A percentile compares a stretch with the other conserved stretches of the same genome.
Conservation (phyloP, 2,888 invertebrate species). For the Vanessa cardui region DNA sequence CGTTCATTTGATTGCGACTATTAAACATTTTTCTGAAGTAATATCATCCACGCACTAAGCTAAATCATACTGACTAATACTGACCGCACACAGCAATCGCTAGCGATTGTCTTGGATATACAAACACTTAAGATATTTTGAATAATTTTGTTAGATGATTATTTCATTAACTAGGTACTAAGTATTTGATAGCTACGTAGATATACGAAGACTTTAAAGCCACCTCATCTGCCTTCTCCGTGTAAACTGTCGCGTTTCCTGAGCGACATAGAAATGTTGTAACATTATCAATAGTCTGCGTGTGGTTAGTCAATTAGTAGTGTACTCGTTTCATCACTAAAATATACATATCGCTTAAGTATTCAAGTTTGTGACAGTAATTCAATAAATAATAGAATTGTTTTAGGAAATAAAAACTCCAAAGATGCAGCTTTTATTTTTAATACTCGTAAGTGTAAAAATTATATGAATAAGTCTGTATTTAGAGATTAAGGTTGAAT, state of each 20-base stretch:
- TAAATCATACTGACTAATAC: not conserved
- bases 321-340: conserved; percentile 47
- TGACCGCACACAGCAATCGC: conserved; percentile 19
- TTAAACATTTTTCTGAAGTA: conserved; percentile 14
- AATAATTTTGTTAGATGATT: not conserved
- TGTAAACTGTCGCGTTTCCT: conserved; percentile 19
- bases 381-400: conserved; percentile 55
- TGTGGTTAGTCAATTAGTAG: conserved; percentile 51
- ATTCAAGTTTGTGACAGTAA: conserved; percentile 69
- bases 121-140: not conserved
- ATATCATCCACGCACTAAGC: conserved; percentile 22
- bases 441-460: conserved; percentile 67
- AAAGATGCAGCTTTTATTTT: conserved; percentile 80
- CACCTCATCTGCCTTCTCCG: conserved; percentile 43
- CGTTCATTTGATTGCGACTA: not conserved
- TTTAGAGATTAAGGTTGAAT: conserved; percentile 50
- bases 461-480: conserved; percentile 58
- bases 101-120: not conserved
- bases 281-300: conserved; percentile 46
- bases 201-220: conserved; percentile 28
- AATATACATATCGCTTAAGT: conserved; percentile 80
- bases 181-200: conserved; percentile 15
- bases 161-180: conserved; percentile 22
- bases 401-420: conserved; percentile 58
- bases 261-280: conserved; percentile 6